A percentile compares a stretch with the other conserved stretches of the same genome.
Evolutionary conservation across 2,888 invertebrate species (phyloP).

Genomic region (Quadroppia sp.): DNA sequence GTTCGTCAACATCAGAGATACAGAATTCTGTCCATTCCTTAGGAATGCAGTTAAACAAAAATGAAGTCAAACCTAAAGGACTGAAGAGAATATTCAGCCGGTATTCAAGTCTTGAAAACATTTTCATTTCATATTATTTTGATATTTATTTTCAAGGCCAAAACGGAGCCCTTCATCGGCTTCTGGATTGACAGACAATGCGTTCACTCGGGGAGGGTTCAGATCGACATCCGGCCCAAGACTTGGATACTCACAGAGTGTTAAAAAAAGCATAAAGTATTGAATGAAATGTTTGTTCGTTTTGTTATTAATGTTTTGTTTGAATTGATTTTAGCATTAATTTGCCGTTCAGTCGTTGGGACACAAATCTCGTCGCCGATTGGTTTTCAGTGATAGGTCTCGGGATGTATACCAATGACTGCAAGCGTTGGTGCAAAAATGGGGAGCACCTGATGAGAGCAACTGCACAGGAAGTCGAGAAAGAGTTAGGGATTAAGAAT

Average conservation of each 20-base stretch:
- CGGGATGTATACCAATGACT: slow-evolving; percentile 71
- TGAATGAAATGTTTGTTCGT: neutral
- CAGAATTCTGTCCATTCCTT: slow-evolving; percentile 13
- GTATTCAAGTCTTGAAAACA: slow-evolving; percentile 5
- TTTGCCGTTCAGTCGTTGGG: slow-evolving; percentile 73
- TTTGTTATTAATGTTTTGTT: neutral
- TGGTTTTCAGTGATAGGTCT: slow-evolving; percentile 76
- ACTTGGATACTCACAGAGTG: slow-evolving; percentile 54
- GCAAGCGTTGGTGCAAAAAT: slow-evolving; percentile 75
- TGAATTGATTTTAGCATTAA: slow-evolving; percentile 59
- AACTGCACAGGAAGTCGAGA: slow-evolving; percentile 76
- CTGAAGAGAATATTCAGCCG: slow-evolving; percentile 38
- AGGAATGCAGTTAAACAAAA: slow-evolving; percentile 10
- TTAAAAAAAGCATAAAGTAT: slow-evolving; percentile 57
- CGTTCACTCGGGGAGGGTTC: slow-evolving; percentile 65
- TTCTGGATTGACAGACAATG: slow-evolving; percentile 54
- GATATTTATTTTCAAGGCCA: neutral
- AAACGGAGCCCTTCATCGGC: slow-evolving; percentile 40
- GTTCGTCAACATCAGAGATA: slow-evolving; percentile 41
- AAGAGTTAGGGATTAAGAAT: slow-evolving; percentile 57
- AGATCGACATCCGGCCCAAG: slow-evolving; percentile 69
- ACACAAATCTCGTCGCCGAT: slow-evolving; percentile 70
- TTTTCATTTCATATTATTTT: neutral
- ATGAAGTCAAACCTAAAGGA: slow-evolving; percentile 41
- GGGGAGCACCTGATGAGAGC: slow-evolving; percentile 73